These are phyloP conservation scores for Chromoteleia sp. DNA, from an alignment of 2,888 invertebrate genomes.

Conservation along the genomic window DNA sequence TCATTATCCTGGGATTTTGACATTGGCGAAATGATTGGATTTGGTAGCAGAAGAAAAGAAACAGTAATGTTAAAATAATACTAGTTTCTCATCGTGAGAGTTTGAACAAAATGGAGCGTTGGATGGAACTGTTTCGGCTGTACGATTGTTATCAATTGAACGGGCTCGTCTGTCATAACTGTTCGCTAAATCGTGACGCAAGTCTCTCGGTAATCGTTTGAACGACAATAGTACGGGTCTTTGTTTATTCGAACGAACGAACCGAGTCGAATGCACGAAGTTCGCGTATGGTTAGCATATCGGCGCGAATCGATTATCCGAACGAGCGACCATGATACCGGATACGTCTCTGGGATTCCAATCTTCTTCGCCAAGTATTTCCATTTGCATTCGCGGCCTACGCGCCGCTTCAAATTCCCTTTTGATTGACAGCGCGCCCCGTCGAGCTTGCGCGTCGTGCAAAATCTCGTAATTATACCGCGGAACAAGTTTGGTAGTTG, in stretches of 20 bases:
- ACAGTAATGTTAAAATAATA: too few species aligned
- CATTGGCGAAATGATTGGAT: too few species aligned
- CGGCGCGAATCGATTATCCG: constrained; percentile 66
- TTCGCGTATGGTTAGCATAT: constrained; percentile 54
- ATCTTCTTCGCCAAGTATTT: constrained; percentile 60
- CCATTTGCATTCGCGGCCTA: constrained; percentile 64
- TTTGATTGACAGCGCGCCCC: constrained; percentile 58
- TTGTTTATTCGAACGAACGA: constrained; percentile 46
- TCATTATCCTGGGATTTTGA: too few species aligned
- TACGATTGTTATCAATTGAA: too few species aligned
- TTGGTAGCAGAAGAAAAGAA: too few species aligned
- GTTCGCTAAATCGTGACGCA: constrained; percentile 30
- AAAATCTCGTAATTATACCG: constrained; percentile 35
- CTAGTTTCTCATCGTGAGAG: too few species aligned
- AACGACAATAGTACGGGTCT: constrained; percentile 33
- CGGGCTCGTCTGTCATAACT: too few species aligned
- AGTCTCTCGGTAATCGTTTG: constrained; percentile 25
- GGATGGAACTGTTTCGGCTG: too few species aligned
- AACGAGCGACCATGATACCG: constrained; percentile 59
- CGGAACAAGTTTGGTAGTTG: constrained; percentile 34
- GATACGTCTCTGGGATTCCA: constrained; percentile 43
- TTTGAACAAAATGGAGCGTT: too few species aligned
- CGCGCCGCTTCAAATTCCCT: constrained; percentile 57
- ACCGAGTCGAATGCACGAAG: constrained; percentile 50
- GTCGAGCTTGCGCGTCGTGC: constrained; percentile 21